Percentiles rank a stretch among this genome's conserved stretches.
phyloP scores from a whole-genome alignment of 2,113 vertebrate species.

The Phalacrocorax brasilianus region DNA sequence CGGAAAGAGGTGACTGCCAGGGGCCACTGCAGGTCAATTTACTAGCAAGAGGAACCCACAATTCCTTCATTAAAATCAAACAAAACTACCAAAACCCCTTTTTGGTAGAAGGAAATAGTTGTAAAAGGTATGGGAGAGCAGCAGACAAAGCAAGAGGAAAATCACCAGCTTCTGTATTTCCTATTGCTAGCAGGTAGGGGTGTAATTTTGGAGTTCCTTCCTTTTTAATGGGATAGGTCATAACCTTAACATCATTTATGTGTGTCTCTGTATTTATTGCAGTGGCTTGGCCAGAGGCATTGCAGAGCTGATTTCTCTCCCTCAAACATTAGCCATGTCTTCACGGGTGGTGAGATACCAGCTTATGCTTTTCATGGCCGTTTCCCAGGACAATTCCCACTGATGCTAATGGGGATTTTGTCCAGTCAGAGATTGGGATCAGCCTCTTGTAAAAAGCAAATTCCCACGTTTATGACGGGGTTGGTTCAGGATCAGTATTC shows the following conservation, averaged over 20 bases:
- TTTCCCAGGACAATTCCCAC: neutral
- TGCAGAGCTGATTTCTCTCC: neutral
- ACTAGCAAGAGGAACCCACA: accelerated
- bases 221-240: neutral
- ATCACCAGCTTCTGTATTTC: neutral
- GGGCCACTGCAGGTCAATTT: neutral
- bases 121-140: neutral
- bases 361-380: neutral
- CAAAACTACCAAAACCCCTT: neutral
- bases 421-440: neutral
- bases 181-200: constrained; percentile 42
- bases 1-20: neutral
- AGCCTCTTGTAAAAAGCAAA: neutral
- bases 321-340: neutral
- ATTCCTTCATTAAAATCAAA: neutral
- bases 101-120: neutral
- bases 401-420: neutral
- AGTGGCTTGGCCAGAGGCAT: neutral
- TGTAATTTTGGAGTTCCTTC: constrained; percentile 56
- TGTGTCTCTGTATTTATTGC: constrained; percentile 11
- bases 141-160: neutral
- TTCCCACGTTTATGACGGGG: neutral
- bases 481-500: neutral
- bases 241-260: constrained; percentile 19
- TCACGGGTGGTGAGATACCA: neutral